Evolutionary conservation across 2,888 invertebrate species (phyloP), one percentile per base, ranked within the genome.

Genomic region (Smittia aterrima): DNA sequence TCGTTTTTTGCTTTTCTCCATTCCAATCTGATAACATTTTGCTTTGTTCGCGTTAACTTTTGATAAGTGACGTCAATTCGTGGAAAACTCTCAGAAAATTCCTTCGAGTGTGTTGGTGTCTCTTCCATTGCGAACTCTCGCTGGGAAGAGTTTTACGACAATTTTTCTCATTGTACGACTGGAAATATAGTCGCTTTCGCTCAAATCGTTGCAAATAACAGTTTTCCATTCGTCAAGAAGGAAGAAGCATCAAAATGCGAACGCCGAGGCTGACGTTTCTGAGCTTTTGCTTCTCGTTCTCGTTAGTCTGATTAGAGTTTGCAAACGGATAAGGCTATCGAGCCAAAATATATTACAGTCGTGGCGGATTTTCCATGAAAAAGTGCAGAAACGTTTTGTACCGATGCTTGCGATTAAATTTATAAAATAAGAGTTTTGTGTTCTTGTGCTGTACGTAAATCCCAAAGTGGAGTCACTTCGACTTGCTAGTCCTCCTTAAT

Each of bases 281-380:
- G 64, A 13, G 13, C 54, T 71, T 58, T 11, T 58, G 20, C 11
- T 54, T 71, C 32, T 70, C 18, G 13, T 71, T 54, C 16, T 58
- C 54, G 4, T 72, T 58, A 72, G 72, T 72, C 32, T 72, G 72
- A 72, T 72, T 72, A 72, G 72, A 72, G 62, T 32, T 72, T 58
- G 58, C 72, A 27, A 72, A 62, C 62, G 72, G 72, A 62, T 40
- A 64, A 64, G 64, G 64, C 27, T 64, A 27, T 27, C 18, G 25
- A 64, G 13, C 13, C 25, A 9, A 27, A 4, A n/a, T 25, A 53
- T 13, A 25, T 64, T 25, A 9, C 64, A n/a, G 6, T 64, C 20
- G 18, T 18, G 58, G 58, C 22, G 22, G n/a, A n/a, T n/a, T n/a
- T n/a, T n/a, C n/a, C n/a, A n/a, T n/a, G n/a, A 47, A 47, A 32